Percentiles rank a stretch among this genome's conserved stretches.
These are phyloP conservation scores for Patella ulyssiponensis DNA, from an alignment of 2,888 invertebrate genomes.

Conservation along the genomic window DNA sequence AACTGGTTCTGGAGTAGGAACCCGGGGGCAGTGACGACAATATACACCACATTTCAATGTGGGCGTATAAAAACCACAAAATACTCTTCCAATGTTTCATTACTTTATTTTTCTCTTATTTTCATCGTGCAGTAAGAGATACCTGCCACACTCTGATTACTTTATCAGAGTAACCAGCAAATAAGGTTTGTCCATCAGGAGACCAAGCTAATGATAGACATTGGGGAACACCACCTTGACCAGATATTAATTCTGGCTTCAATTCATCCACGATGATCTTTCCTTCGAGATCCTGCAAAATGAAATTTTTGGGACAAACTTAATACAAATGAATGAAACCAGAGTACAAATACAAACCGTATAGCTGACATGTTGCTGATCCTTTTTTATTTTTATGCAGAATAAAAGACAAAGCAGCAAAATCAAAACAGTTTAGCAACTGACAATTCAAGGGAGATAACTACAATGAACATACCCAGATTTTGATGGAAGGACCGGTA, in stretches of 20 bases:
- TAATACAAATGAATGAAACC: neutral
- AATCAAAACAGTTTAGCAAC: neutral
- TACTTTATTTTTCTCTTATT: conserved; percentile 22
- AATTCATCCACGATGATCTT: conserved; percentile 99
- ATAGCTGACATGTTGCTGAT: neutral
- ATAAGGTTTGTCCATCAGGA: conserved; percentile 98
- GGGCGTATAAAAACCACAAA: no score
- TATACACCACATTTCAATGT: no score
- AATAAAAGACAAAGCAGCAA: neutral
- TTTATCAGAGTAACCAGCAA: conserved; percentile 98
- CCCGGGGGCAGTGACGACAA: no score
- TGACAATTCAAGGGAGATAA: conserved; percentile 12
- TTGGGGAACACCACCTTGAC: conserved; percentile 86
- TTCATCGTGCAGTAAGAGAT: conserved; percentile 62
- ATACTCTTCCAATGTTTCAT: conserved; percentile 14
- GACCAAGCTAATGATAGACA: conserved; percentile 99
- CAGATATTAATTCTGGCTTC: conserved; percentile 90
- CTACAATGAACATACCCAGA: conserved; percentile 82
- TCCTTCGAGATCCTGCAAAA: conserved; percentile 91
- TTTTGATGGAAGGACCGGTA: conserved; percentile 97
- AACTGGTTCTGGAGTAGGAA: no score
- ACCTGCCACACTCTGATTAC: conserved; percentile 99
- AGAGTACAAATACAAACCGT: neutral
- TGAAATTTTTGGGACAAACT: conserved; percentile 14
- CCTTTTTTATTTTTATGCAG: neutral